Evolutionary conservation across 64 coral and sea anemone genomes (phyloP).

Genomic region (Montipora sp.): DNA sequence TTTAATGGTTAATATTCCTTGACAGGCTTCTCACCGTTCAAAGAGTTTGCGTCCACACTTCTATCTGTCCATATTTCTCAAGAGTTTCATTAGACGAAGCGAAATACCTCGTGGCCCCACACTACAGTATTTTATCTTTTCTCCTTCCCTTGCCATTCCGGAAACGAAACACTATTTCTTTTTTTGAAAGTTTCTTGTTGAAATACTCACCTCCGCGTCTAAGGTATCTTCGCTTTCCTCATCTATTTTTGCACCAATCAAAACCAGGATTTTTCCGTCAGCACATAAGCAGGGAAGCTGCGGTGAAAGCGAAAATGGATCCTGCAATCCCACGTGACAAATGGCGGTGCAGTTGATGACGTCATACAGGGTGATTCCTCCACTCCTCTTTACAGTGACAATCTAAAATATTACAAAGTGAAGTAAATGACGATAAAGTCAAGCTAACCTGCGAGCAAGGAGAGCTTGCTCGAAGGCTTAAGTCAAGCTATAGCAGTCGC

Average conservation of each 20-base stretch:
- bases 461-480: too few species aligned
- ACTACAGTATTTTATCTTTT: too few species aligned
- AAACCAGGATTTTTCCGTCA: conserved; percentile 37
- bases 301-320: conserved; percentile 29
- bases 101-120: too few species aligned
- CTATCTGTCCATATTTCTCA: too few species aligned
- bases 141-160: too few species aligned
- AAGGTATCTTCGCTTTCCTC: background rate
- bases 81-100: too few species aligned
- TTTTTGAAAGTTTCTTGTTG: background rate
- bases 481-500: too few species aligned
- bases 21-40: too few species aligned
- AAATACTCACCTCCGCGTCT: background rate
- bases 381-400: conserved; percentile 13
- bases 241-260: conserved; percentile 35
- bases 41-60: too few species aligned
- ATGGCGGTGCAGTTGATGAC: conserved; percentile 15
- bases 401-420: conserved; percentile 35
- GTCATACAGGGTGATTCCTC: conserved; percentile 56
- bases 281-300: conserved; percentile 47
- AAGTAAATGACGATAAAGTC: too few species aligned
- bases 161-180: background rate
- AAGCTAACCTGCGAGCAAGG: too few species aligned
- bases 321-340: conserved; percentile 54
- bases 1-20: too few species aligned